Evolutionary conservation across 92 coral and sea anemone species (phyloP), one percentile per base, ranked within the genome.

Genomic region (Epizoanthus scotinus): DNA sequence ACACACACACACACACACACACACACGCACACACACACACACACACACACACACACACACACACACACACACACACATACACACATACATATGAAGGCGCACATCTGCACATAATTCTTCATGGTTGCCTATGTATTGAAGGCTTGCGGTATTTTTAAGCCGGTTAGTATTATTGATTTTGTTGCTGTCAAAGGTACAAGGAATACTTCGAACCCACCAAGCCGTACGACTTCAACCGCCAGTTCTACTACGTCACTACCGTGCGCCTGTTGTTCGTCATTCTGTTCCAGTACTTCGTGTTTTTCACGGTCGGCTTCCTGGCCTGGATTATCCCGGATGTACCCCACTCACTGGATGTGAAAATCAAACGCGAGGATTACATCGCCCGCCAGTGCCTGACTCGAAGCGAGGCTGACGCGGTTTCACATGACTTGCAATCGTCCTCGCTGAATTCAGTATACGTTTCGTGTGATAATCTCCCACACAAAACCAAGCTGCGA

Each of bases 251-350:
- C 81, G 99, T 96, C 56, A 89, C 94, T 9, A 90, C 94, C 7
- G 96, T 89, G 31, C 88, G 99, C 13, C 80, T 96, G 25, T 81
- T 90, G 31, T 96, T 96, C 78, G 93, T 96, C 74, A 67, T 96
- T 34, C 63, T 93, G 63, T 96, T 96, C 83, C 99, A 96, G 83
- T 96, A 96, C 73, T 62, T 93, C 54, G 99, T 93, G 15, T 93
- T 93, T 86, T 89, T 96, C 78, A 90, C 90, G 62, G 97, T 89
- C 50, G 87, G 87, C 20, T 73, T 91, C 66, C 77, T 96, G 70
- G 92, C 92, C 86, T 96, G 95, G 96, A 79, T 91, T 8, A 92
- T 96, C 84, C 98, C 99, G 36, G 98, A 96, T 65, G 90, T 93
- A n/a, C 99, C 99, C 7, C 87, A 83, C 72, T 81, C 94, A 59